A percentile compares a stretch with the other conserved stretches of the same genome.
These are phyloP conservation scores for Pampusana beccarii DNA, from an alignment of 2,113 vertebrate species.

Conservation along the genomic window DNA sequence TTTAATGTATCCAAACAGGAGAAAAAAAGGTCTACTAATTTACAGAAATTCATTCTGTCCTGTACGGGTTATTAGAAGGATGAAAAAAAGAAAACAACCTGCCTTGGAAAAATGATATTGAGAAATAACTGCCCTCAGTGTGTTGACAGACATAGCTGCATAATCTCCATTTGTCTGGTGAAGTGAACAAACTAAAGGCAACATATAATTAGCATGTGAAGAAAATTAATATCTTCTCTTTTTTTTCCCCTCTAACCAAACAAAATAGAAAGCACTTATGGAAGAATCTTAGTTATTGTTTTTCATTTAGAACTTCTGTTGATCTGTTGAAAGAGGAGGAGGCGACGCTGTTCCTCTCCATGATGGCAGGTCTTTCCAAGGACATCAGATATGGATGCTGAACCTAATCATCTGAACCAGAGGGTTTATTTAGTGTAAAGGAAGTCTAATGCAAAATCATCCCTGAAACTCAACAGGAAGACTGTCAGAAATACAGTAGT, in stretches of 20 bases:
- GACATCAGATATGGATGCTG: neutral
- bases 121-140: neutral
- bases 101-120: neutral
- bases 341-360: neutral
- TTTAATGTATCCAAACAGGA: neutral
- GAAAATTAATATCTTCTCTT: fast-evolving
- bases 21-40: neutral
- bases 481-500: neutral
- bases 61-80: neutral
- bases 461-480: neutral
- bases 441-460: neutral
- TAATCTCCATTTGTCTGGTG: neutral
- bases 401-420: neutral
- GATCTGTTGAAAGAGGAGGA: neutral
- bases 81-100: neutral
- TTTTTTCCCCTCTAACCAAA: neutral
- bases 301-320: neutral
- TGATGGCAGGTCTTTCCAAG: neutral
- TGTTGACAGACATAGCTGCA: neutral
- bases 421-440: neutral
- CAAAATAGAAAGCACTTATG: neutral
- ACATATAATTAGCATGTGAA: neutral
- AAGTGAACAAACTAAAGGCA: neutral
- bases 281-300: neutral
- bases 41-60: neutral